A percentile compares a stretch with the other conserved stretches of the same genome.
Conservation (phyloP, 37 sponge, comb jelly and placozoan species). For the Bolinopsis microptera region DNA sequence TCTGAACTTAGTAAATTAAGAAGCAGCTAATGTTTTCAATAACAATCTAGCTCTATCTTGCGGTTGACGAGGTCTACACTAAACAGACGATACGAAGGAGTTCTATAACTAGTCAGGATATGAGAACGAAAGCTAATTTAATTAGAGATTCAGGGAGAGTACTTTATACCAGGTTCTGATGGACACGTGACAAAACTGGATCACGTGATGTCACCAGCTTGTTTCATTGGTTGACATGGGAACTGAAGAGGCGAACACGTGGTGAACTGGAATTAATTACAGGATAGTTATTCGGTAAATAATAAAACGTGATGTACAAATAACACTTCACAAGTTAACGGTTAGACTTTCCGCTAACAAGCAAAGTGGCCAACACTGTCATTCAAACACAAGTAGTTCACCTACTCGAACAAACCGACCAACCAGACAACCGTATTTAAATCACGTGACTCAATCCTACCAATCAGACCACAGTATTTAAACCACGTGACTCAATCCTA, state of each 20-base stretch:
- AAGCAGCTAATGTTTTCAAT: not conserved
- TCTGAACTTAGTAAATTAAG: not conserved
- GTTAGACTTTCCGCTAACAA: not conserved
- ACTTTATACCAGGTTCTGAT: not conserved
- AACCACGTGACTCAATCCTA: too few species aligned
- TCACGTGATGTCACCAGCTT: not conserved
- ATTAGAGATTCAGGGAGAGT: not conserved
- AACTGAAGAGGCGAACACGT: not conserved
- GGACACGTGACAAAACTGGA: not conserved
- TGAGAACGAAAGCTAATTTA: not conserved
- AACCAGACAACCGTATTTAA: not conserved
- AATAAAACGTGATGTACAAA: too few species aligned
- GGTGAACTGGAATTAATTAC: not conserved
- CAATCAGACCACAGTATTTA: not conserved
- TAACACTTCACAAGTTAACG: not conserved
- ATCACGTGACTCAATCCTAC: not conserved
- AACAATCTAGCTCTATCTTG: not conserved
- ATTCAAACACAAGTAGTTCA: not conserved
- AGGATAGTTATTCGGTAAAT: not conserved
- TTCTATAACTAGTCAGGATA: not conserved
- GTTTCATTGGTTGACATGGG: not conserved
- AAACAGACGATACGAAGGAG: not conserved
- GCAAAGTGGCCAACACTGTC: not conserved
- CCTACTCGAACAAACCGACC: not conserved
- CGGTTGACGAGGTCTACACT: not conserved